phyloP scores from a whole-genome alignment of 2,113 vertebrate genomes.

The Lophochroa leadbeateri region DNA sequence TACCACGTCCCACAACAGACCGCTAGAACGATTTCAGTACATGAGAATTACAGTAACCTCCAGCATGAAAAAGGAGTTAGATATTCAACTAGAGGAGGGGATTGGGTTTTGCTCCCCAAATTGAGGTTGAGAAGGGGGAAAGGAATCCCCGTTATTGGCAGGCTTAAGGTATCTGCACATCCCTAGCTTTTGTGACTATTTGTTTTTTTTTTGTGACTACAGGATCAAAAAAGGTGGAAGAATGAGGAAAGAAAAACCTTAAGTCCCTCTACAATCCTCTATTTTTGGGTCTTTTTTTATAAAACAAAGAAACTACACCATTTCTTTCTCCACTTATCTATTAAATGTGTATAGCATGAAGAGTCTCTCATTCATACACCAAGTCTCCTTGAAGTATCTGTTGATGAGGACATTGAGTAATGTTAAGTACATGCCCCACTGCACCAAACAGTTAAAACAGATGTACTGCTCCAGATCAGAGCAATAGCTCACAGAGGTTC shows the following conservation, averaged over 20 bases:
- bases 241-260: accelerated
- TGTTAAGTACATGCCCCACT: neutral
- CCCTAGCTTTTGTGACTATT: neutral
- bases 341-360: neutral
- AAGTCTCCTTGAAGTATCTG: neutral
- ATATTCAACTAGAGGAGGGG: neutral
- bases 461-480: neutral
- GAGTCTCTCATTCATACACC: neutral
- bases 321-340: neutral
- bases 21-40: neutral
- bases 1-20: neutral
- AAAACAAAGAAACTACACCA: accelerated
- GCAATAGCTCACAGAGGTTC: neutral
- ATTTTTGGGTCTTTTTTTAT: neutral
- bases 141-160: neutral
- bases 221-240: neutral
- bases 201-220: neutral
- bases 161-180: neutral
- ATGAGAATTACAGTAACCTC: neutral
- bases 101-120: neutral
- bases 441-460: neutral
- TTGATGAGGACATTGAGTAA: neutral
- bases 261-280: neutral
- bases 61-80: neutral
- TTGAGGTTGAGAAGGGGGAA: neutral